Evolutionary conservation across 2,113 vertebrate species (phyloP), one percentile per base, ranked within the genome.

Genomic region (Athene noctua): DNA sequence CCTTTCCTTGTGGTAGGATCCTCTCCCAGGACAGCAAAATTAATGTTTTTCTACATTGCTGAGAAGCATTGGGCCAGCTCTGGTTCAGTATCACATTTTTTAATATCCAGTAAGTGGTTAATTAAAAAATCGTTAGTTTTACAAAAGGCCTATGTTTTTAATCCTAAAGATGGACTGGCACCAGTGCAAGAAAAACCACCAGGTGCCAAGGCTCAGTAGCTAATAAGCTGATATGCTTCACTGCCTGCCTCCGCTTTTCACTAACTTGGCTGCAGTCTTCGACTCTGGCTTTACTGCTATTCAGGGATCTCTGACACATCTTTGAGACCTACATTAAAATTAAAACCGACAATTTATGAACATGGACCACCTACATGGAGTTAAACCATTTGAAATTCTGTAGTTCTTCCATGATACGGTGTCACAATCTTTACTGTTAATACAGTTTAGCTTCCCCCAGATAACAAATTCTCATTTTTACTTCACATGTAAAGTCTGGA

Each of bases 391-490:
- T 90, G 77, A 97, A 94, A 97, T 92, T 86, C 67, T 58, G 21
- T 91, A 82, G 44, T 87, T 77, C 59, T 87, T 21, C 46, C 42
- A 58, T 54, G 34, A 84, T 83, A 66, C 51, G 51, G 23, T 88
- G 62, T 88, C 90, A 86, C 96, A 97, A 96, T 92, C 65, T 29
- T 87, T 82, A 55, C 78, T 75, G 52, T 87, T 90, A 67, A 40
- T 21, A 30, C 10, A 71, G 15, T 52, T 97, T 85, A 97, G 36
- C 63, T 97, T 91, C 94, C 93, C 97, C 88, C 94, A 93, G 82
- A 42, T 92, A 91, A 78, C 40, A 91, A 86, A 90, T 87, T 83
- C 85, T 78, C 27, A 29, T 21, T 74, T 74, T 89, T 59, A 44
- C 47, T 71, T 74, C 9, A 4, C 26, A 57, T 52, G 21, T 86